Base-by-base conservation (phyloP, 2,797 vertebrate species). In the Gymnocypris eckloni region DNA sequence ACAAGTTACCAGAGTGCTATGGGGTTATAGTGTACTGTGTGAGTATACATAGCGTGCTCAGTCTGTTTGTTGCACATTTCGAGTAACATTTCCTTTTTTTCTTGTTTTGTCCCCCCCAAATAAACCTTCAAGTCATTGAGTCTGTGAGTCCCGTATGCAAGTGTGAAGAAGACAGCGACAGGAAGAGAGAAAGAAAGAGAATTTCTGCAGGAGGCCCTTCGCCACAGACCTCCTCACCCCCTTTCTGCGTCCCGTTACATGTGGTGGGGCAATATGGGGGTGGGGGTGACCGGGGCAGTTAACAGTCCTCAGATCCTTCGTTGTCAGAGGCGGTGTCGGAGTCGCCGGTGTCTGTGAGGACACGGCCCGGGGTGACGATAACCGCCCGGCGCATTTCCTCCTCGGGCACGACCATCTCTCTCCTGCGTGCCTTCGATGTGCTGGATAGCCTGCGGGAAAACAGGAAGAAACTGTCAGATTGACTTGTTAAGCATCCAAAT, bases 351-450 rank as follows among this genome's bases (percentile, higher is more conserved):
- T 98, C 97, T 0, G 96, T 95, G 85, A 95, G 96, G 82, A 94
- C 90, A 0, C 97, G 97, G 0, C 94, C 93, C 0, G 97, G 96
- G 56, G 96, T 97, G 89, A 99, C 97, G 0, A 99, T 99, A 84
- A 99, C 98, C 0, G 95, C 98, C 4, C 97, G 93, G 39, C 98
- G 93, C 94, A 97, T 96, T 89, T 99, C 98, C 72, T 97, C 96
- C 88, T 98, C 97, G 16, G 95, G 95, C 86, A 97, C 95, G 86
- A 95, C 93, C 54, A 81, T 91, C 82, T n/a, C 96, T 97, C 85
- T 97, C 97, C 91, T 97, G 98, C 25, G 97, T 99, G 89, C 98
- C 98, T 93, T 99, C 98, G 0, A 99, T 99, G 95, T 99, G 98
- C 94, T 99, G 98, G 94, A 99, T 99, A 0, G 98, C 98, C 98